phyloP scores from a whole-genome alignment of 2,888 invertebrate species.

The Cryptus viduatorius region DNA sequence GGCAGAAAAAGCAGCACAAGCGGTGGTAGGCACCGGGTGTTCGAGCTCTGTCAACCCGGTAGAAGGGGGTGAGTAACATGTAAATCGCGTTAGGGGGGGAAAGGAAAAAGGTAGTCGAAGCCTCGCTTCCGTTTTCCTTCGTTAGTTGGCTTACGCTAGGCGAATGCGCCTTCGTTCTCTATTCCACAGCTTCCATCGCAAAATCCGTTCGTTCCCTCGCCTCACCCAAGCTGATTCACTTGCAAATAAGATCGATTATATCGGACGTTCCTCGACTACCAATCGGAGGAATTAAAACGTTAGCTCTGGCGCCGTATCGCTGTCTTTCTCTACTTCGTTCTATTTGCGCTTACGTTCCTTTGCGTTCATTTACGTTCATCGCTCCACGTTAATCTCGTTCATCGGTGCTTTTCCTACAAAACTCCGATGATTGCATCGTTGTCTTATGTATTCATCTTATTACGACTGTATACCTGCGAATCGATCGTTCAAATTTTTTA shows the following conservation, averaged over 20 bases:
- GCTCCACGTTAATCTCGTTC: not conserved
- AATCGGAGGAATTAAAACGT: constrained; percentile 76
- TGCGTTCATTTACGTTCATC: constrained; percentile 16
- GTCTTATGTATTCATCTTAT: not conserved
- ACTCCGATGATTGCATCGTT: not conserved
- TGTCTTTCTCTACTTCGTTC: constrained; percentile 24
- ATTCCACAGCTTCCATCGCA: constrained; percentile 45
- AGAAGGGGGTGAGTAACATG: constrained; percentile 60
- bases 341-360: constrained; percentile 5
- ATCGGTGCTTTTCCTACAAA: not conserved
- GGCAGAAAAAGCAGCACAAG: constrained; percentile 27
- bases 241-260: constrained; percentile 81
- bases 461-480: not conserved
- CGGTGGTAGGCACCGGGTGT: constrained; percentile 17
- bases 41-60: constrained; percentile 11
- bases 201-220: constrained; percentile 50
- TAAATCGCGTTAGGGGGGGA: constrained; percentile 67
- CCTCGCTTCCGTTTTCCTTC: constrained; percentile 68
- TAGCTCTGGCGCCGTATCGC: constrained; percentile 61
- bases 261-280: constrained; percentile 75
- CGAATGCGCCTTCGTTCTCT: constrained; percentile 69
- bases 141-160: constrained; percentile 70
- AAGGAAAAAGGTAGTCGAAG: constrained; percentile 62
- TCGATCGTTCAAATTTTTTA: not conserved
- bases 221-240: constrained; percentile 74